Evolutionary conservation across 2,113 vertebrate species (phyloP).

Genomic region (Eulemur macaco): DNA sequence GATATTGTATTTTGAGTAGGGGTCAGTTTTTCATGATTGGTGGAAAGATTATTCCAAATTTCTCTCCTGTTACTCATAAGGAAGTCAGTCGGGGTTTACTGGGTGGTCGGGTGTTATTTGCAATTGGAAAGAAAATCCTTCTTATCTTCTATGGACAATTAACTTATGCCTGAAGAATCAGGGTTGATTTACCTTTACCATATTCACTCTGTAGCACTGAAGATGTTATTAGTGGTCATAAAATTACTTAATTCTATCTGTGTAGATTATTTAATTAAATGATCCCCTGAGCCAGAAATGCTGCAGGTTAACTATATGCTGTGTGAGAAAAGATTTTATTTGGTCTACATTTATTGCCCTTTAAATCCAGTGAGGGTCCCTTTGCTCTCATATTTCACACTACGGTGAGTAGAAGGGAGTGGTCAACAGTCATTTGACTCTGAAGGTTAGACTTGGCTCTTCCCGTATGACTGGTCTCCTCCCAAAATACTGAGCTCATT

Average conservation of each 20-base stretch:
- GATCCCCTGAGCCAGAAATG: conserved; percentile 42
- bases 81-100: conserved; percentile 26
- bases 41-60: background rate
- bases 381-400: conserved; percentile 58
- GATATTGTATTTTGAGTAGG: background rate
- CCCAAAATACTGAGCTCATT: background rate
- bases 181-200: conserved; percentile 49
- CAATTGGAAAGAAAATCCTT: conserved; percentile 37
- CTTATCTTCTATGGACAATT: conserved; percentile 46
- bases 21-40: background rate
- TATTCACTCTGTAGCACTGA: conserved; percentile 26
- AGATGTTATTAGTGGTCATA: conserved; percentile 63
- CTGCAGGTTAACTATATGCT: conserved; percentile 52
- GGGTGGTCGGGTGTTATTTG: conserved; percentile 36
- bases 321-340: conserved; percentile 63
- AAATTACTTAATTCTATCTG: conserved; percentile 60
- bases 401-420: background rate
- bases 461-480: background rate
- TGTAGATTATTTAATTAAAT: conserved; percentile 69
- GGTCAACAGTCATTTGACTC: background rate
- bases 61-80: conserved; percentile 47
- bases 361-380: conserved; percentile 52
- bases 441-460: background rate
- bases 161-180: conserved; percentile 33
- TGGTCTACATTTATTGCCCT: conserved; percentile 57